Base-by-base conservation (phyloP, 1,140 invertebrate species). In the Pogonognathellus flavescens region DNA sequence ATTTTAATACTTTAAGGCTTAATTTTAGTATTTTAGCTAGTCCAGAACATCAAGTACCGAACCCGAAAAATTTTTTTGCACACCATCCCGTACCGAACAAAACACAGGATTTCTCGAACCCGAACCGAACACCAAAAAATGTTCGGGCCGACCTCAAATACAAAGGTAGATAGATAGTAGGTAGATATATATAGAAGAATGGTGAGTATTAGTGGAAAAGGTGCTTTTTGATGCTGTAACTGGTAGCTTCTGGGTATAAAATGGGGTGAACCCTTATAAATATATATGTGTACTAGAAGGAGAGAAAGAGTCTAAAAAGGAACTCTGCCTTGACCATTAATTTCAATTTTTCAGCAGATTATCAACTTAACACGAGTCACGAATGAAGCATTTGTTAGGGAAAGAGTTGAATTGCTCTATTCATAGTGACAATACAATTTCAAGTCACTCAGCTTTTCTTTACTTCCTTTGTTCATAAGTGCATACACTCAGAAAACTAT, bases 301-400 rank as follows among this genome's bases (percentile, higher is more conserved):
- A 49, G 31, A 16, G 13, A 70, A 25, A 31, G 70, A 31, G 41
- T n/a, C 49, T 25, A 76, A 76, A 72, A 49, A 76, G 70, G 25
- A 76, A 76, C 70, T 76, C 70, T 50, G 60, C n/a, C 55, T 49
- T 41, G 55, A 80, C 57, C 72, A 82, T 86, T 86, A 86, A 86
- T 86, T 86, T 86, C 85, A 86, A 86, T 86, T 86, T 86, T 83
- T 86, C 80, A 83, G 62, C 84, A 60, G 76, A 85, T 85, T 85
- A 85, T 85, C 76, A 85, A 83, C 66, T 82, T 82, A 86, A 82
- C 85, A 86, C 57, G 41, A 60, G 85, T 83, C 85, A 86, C 85
- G 85, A 86, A 76, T 76, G 41, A 76, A 76, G n/a, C 25, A 76
- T 76, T 76, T 76, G 70, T 76, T 49, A 76, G 41, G 70, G 70